A percentile compares a stretch with the other conserved stretches of the same genome.
Evolutionary conservation across 2,888 invertebrate genomes (phyloP).

Genomic region (Campopleginae sp.): DNA sequence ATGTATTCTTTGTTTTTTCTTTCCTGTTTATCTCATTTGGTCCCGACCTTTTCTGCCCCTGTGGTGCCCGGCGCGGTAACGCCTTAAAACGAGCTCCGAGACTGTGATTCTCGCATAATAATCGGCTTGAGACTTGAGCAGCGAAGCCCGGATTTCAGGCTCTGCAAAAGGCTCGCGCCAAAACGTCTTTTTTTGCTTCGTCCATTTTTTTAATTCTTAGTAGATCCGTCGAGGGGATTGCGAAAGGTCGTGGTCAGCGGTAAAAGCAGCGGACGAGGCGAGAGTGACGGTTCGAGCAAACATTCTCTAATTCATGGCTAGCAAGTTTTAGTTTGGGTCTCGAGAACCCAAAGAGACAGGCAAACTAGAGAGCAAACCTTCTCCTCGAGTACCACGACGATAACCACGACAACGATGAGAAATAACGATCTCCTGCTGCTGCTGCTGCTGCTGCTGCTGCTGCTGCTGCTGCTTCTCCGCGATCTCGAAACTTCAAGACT

Average conservation of each 20-base stretch:
- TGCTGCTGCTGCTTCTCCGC: conserved; percentile 49
- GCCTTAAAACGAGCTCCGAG: conserved; percentile 44
- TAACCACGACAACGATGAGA: conserved; percentile 36
- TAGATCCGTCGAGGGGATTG: conserved; percentile 60
- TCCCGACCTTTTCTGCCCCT: conserved; percentile 58
- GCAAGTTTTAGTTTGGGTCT: conserved; percentile 60
- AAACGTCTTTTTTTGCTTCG: conserved; percentile 35
- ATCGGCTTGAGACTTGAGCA: conserved; percentile 37
- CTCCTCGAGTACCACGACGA: conserved; percentile 32
- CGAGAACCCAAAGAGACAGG: conserved; percentile 47
- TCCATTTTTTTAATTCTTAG: conserved; percentile 6
- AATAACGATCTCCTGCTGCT: conserved; percentile 49
- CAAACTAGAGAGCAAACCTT: conserved; percentile 57
- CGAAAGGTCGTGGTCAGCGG: conserved; percentile 72
- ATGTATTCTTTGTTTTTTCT: conserved; percentile 20
- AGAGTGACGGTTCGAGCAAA: conserved; percentile 65
- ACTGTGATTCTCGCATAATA: conserved; percentile 36
- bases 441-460: neutral
- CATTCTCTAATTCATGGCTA: conserved; percentile 74
- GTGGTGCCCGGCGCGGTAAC: neutral
- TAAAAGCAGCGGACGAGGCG: conserved; percentile 54
- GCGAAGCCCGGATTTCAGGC: conserved; percentile 48
- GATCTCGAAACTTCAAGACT: conserved; percentile 58
- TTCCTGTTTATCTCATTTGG: conserved; percentile 53
- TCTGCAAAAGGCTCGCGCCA: conserved; percentile 21